These are phyloP conservation scores for Metridium senile DNA, from an alignment of 92 coral and sea anemone species.

Conservation along the genomic window DNA sequence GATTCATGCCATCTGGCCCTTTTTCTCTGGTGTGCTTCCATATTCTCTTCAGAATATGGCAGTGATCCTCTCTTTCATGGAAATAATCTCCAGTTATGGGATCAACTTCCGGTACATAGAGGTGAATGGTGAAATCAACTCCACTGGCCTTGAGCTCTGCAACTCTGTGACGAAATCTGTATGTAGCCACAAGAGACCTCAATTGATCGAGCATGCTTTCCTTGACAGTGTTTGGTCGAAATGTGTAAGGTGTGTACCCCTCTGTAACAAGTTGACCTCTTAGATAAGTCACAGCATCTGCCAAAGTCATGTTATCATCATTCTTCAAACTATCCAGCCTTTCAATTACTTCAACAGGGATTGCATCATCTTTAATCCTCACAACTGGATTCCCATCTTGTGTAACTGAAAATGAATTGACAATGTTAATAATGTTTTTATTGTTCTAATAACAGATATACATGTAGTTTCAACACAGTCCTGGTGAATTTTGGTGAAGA, in stretches of 20 bases:
- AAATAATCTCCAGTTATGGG: conserved; percentile 27
- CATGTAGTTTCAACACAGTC: too few relatives aligned
- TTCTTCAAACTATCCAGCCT: conserved; percentile 25
- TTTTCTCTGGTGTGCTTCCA: conserved; percentile 42
- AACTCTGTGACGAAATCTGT: conserved; percentile 19
- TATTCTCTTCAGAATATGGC: conserved; percentile 46
- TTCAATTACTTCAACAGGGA: conserved; percentile 42
- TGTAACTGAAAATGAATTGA: conserved; percentile 31
- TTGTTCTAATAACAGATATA: too few relatives aligned
- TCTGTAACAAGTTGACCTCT: conserved; percentile 53
- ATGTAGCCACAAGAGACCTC: conserved; percentile 55
- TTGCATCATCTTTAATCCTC: conserved; percentile 30
- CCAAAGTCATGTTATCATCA: conserved; percentile 30
- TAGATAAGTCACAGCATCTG: conserved; percentile 52
- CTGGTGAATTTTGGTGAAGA: too few relatives aligned
- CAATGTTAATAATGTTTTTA: too few relatives aligned
- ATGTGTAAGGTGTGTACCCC: conserved; percentile 57
- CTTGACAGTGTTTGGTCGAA: conserved; percentile 20
- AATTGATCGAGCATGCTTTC: conserved; percentile 53
- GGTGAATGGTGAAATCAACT: conserved; percentile 29
- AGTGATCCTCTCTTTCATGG: conserved; percentile 65
- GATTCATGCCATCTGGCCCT: conserved; percentile 47
- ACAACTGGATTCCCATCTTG: conserved; percentile 48
- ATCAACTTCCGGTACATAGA: conserved; percentile 52
- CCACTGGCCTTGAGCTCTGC: conserved; percentile 18